Evolutionary conservation across 2,888 invertebrate species (phyloP).

Genomic region (Xanthorhoe designata): DNA sequence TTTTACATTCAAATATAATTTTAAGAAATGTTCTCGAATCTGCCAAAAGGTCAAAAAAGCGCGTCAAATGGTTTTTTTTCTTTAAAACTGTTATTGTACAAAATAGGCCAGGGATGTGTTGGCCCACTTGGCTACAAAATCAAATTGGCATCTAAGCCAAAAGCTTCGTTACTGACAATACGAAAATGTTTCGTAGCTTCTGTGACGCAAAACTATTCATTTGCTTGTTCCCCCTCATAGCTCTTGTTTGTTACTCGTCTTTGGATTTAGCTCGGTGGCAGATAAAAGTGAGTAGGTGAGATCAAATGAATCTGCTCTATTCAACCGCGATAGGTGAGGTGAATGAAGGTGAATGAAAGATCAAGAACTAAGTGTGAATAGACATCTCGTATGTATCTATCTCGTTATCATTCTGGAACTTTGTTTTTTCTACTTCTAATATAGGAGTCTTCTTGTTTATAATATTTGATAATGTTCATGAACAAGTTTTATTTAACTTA

Average conservation of each 20-base stretch:
- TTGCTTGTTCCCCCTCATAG: not conserved
- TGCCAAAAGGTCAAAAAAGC: conserved; percentile 22
- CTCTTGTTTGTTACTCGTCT: not conserved
- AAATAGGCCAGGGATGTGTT: conserved; percentile 66
- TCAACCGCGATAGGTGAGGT: not conserved
- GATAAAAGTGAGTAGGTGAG: conserved; percentile 14
- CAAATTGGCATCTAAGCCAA: conserved; percentile 44
- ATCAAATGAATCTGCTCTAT: conserved; percentile 7
- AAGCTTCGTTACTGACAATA: conserved; percentile 34
- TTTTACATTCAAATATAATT: not conserved
- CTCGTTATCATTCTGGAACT: not conserved
- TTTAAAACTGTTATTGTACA: conserved; percentile 31
- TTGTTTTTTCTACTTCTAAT: not conserved
- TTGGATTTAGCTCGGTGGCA: conserved; percentile 4
- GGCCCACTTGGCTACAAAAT: conserved; percentile 62
- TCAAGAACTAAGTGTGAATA: not conserved
- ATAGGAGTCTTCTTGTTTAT: not conserved
- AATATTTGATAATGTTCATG: too few relatives aligned
- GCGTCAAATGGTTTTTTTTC: conserved; percentile 21
- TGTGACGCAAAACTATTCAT: conserved; percentile 19
- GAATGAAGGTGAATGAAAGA: not conserved
- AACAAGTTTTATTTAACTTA: too few relatives aligned
- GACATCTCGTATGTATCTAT: not conserved
- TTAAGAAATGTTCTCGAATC: conserved; percentile 18
- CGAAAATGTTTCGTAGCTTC: conserved; percentile 20